Percentiles rank a stretch among this genome's conserved stretches.
Evolutionary conservation across 2,888 invertebrate genomes (phyloP).

Genomic region (Thereva unica): DNA sequence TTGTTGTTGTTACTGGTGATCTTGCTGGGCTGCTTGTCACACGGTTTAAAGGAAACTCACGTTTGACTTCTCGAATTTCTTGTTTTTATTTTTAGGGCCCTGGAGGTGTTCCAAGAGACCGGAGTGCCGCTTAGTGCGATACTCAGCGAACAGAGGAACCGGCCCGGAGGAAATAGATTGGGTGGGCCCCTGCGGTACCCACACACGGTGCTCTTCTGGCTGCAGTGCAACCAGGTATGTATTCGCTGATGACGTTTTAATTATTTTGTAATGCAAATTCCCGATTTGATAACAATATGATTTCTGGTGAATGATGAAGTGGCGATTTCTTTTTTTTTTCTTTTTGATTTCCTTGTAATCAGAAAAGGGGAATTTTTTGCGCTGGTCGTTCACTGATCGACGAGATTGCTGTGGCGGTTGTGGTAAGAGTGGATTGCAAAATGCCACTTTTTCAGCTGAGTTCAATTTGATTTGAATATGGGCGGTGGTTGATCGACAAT

Average conservation of each 20-base stretch:
- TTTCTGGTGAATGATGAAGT: background rate
- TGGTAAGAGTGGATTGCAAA: background rate
- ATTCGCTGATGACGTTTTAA: background rate
- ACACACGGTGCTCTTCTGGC: slow-evolving; percentile 80
- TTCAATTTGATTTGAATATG: no score
- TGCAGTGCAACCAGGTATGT: slow-evolving; percentile 77
- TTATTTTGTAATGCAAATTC: background rate
- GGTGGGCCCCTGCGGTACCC: slow-evolving; percentile 77
- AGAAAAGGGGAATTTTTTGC: background rate
- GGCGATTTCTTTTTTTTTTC: background rate
- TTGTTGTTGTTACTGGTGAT: background rate
- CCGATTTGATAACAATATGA: background rate
- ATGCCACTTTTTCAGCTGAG: background rate
- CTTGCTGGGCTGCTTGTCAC: background rate
- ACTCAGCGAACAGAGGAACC: slow-evolving; percentile 51
- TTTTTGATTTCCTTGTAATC: background rate
- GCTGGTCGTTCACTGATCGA: no score
- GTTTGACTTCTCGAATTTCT: background rate
- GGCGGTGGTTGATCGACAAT: no score
- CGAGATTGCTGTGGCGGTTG: background rate
- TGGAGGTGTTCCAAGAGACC: slow-evolving; percentile 54
- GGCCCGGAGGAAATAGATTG: slow-evolving; percentile 63
- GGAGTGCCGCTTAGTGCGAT: slow-evolving; percentile 52
- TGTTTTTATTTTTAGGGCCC: slow-evolving; percentile 47
- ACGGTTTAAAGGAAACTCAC: no score